Conservation (phyloP, 2,888 invertebrate species). For the Vannuccia rotundouncinata region DNA sequence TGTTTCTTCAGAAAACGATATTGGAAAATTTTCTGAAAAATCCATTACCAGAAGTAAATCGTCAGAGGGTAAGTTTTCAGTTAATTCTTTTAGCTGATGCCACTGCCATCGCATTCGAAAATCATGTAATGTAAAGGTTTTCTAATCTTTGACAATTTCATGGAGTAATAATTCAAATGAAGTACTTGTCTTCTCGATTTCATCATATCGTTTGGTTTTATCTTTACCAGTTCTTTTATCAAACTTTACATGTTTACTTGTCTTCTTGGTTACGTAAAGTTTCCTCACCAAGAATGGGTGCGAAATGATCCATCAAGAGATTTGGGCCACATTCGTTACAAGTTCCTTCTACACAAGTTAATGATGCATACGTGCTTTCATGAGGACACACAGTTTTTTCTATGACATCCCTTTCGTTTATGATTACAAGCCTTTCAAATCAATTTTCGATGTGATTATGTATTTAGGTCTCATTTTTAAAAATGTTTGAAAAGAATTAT, state of each 20-base stretch:
- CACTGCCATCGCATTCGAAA: no score
- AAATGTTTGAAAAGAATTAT: neutral
- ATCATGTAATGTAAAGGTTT: no score
- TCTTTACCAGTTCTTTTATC: neutral
- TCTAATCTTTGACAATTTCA: no score
- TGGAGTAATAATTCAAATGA: no score
- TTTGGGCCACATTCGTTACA: neutral
- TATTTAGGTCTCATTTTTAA: neutral
- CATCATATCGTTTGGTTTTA: neutral
- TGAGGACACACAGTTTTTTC: neutral
- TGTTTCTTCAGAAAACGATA: no score
- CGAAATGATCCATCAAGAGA: neutral
- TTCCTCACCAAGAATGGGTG: neutral
- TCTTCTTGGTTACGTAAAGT: neutral
- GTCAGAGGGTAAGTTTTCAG: no score
- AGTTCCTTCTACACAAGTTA: neutral
- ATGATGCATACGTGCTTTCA: neutral
- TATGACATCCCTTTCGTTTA: neutral
- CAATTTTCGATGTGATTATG: neutral
- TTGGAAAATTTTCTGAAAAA: no score
- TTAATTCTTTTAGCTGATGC: no score
- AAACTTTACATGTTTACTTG: neutral
- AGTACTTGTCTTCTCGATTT: neutral
- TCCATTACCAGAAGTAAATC: no score
- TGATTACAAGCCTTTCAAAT: neutral